Conservation (phyloP, 2,888 invertebrate genomes). For the Lycaena phlaeas region DNA sequence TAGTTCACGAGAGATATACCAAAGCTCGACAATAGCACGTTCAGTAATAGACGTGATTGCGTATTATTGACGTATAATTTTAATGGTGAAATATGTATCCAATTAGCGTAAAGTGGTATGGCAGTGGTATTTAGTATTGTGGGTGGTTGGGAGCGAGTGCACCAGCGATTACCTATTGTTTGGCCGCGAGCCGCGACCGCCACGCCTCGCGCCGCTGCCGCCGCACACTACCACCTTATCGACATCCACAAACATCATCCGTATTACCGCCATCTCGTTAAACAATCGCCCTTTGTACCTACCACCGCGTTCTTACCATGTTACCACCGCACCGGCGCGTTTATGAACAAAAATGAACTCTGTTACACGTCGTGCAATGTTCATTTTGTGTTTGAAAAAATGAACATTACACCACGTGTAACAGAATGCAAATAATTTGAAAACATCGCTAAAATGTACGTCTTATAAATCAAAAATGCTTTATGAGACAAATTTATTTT, state of each 20-base stretch:
- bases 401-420: no score
- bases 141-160: conserved; percentile 24
- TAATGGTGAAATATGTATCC: conserved; percentile 9
- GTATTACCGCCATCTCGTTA: conserved; percentile 58
- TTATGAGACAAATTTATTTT: no score
- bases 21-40: not conserved
- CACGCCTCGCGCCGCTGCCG: conserved; percentile 59
- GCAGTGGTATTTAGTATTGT: conserved; percentile 9
- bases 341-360: not conserved
- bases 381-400: no score
- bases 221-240: conserved; percentile 27
- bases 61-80: not conserved
- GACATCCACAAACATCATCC: conserved; percentile 36
- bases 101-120: conserved; percentile 11
- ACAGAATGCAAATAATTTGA: no score
- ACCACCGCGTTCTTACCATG: conserved; percentile 36
- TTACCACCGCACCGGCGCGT: not conserved
- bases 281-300: conserved; percentile 50
- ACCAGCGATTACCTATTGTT: conserved; percentile 59
- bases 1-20: not conserved
- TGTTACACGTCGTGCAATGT: no score
- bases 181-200: conserved; percentile 52
- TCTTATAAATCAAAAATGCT: no score
- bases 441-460: no score
- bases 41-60: no score